Base-by-base conservation (phyloP, 2,113 vertebrate species). In the Tenebrosternarchus preto region DNA sequence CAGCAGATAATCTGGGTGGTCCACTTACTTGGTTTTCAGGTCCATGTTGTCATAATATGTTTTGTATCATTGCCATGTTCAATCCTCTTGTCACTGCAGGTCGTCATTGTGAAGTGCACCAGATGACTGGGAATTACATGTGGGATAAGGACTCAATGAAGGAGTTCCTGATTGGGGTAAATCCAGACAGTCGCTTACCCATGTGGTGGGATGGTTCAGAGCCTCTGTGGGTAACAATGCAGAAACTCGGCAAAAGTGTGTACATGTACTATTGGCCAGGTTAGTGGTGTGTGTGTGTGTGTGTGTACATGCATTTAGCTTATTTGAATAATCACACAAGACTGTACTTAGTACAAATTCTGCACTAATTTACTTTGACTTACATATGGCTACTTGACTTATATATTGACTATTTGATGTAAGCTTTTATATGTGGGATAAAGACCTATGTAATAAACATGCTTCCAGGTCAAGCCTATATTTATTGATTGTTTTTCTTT, bases 241-340 rank as follows among this genome's bases (percentile, higher is more conserved):
- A 90, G 86, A 98, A 96, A 83, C 91, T 91, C 73, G 93, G 93
- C 16, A 94, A 91, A 86, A 95, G 93, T 0, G 95, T 96, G 75
- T 93, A 83, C 85, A 99, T 99, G 97, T 99, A 97, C 87, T 96
- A 95, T 87, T 99, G 97, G 97, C 97, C 97, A 70, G 97, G 97
- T 85, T 22, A 78, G 80, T 77, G 17, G 25, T 59, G 29, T 25
- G 36, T 63, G 29, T 70, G 19, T 43, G 4, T 55, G 2, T 67
- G 43, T 55, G 11, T 33, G 11, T 50, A 50, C 43, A 15, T 50
- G 12, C 43, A 15, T 50, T 50, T 12, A 50, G 43, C 17, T 55
- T 25, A 72, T 19, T 17, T 31, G 25, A 3, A 29, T 29, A 55
- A 55, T 31, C 2, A n/a, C 4, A 72, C 25, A 55, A 55, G 55